These are phyloP conservation scores for Chaetogeoica ovagalla DNA, from an alignment of 2,888 invertebrate genomes.

Conservation along the genomic window DNA sequence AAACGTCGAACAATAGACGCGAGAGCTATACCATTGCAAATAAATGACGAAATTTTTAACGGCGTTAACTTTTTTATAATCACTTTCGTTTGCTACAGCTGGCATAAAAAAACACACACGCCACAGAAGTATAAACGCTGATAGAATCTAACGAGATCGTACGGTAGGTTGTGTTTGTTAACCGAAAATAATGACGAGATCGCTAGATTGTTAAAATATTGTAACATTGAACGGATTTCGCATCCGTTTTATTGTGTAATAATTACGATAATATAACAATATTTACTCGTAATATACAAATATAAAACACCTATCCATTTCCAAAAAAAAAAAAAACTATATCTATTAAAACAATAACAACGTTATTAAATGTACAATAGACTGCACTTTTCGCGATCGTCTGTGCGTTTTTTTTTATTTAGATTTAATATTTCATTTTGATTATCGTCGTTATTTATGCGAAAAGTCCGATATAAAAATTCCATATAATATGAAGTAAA, in stretches of 20 bases:
- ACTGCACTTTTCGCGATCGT: too few species aligned
- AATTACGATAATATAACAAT: neutral
- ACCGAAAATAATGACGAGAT: conserved; percentile 27
- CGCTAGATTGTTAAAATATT: conserved; percentile 31
- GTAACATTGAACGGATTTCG: conserved; percentile 3
- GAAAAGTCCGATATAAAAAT: too few species aligned
- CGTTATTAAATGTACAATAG: neutral
- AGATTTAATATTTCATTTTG: too few species aligned
- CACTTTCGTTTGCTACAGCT: neutral
- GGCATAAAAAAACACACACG: neutral
- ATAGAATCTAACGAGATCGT: conserved; percentile 16
- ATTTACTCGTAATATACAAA: neutral
- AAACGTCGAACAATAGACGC: conserved; percentile 14
- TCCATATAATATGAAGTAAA: too few species aligned
- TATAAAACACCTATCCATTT: neutral
- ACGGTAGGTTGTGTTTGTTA: conserved; percentile 1
- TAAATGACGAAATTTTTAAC: conserved; percentile 18
- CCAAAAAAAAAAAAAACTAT: neutral
- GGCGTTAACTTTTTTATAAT: neutral
- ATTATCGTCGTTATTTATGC: too few species aligned
- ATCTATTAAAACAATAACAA: neutral
- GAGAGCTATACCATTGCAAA: neutral
- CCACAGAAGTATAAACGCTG: neutral
- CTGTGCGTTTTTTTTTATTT: too few species aligned
- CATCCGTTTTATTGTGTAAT: conserved; percentile 1